These are phyloP conservation scores for Limnephilus marmoratus DNA, from an alignment of 2,888 invertebrate species.

Conservation along the genomic window DNA sequence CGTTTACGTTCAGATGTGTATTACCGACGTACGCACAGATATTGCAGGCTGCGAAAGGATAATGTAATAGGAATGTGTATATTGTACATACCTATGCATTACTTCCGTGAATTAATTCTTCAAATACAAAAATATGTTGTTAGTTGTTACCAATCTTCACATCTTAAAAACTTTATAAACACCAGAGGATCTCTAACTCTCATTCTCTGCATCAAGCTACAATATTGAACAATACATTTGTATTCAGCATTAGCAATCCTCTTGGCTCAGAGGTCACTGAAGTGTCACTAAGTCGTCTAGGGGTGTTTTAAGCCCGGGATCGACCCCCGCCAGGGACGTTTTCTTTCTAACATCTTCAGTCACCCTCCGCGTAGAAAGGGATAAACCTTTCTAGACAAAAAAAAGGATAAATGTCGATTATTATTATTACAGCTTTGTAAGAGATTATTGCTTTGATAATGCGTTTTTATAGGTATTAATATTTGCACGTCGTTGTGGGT, in stretches of 20 bases:
- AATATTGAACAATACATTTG: slow-evolving; percentile 33
- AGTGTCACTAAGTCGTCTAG: slow-evolving; percentile 64
- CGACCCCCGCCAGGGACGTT: slow-evolving; percentile 41
- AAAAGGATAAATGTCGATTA: slow-evolving; percentile 42
- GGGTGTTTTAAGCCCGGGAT: slow-evolving; percentile 39
- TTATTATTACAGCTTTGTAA: slow-evolving; percentile 5
- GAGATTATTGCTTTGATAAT: not conserved
- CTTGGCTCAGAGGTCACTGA: slow-evolving; percentile 53
- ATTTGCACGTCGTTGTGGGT: not conserved
- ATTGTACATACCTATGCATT: not conserved
- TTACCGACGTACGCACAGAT: not conserved
- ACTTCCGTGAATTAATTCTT: not conserved
- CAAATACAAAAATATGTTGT: not conserved
- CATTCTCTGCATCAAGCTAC: not conserved
- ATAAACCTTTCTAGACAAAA: slow-evolving; percentile 32
- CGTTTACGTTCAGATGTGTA: no score
- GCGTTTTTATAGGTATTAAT: not conserved
- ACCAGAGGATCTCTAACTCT: not conserved
- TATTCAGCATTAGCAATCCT: slow-evolving; percentile 35
- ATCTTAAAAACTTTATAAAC: not conserved
- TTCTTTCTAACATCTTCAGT: slow-evolving; percentile 19
- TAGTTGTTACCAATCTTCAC: not conserved
- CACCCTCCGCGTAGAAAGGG: slow-evolving; percentile 44
- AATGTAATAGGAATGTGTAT: not conserved
- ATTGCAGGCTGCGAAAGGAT: not conserved